Evolutionary conservation across 2,113 vertebrate species (phyloP).

Genomic region (Egretta garzetta): DNA sequence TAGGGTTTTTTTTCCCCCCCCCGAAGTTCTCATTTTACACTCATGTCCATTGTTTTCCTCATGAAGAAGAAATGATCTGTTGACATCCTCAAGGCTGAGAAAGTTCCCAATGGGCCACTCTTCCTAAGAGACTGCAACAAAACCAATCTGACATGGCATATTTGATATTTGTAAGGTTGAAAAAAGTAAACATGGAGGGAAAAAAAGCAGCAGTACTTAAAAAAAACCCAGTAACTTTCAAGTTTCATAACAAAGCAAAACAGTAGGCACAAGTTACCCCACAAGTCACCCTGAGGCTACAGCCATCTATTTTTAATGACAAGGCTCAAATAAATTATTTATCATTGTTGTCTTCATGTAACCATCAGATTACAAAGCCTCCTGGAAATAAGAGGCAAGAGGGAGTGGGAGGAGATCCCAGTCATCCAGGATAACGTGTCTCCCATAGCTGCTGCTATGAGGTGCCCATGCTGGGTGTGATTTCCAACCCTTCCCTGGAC

Average conservation of each 20-base stretch:
- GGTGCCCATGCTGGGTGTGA: background rate
- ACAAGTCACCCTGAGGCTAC: background rate
- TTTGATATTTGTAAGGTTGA: background rate
- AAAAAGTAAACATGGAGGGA: background rate
- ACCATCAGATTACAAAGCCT: background rate
- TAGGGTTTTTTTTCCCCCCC: background rate
- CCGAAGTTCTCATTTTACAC: background rate
- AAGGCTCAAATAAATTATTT: background rate
- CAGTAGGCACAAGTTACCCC: background rate
- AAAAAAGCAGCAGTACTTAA: background rate
- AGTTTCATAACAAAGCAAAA: background rate
- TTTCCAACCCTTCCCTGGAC: background rate
- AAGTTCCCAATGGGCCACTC: background rate
- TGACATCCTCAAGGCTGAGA: background rate
- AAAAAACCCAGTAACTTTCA: background rate
- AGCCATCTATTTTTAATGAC: constrained; percentile 8
- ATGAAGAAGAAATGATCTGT: background rate
- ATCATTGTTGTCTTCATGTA: background rate
- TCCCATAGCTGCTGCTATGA: background rate
- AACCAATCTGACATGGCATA: background rate
- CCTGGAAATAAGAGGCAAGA: background rate
- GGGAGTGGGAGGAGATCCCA: background rate
- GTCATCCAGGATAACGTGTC: background rate
- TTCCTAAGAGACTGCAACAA: background rate
- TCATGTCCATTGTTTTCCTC: background rate